A percentile compares a stretch with the other conserved stretches of the same genome.
Evolutionary conservation across 37 sponge, comb jelly and placozoan genomes (phyloP).

Genomic region (Geodia barretti): DNA sequence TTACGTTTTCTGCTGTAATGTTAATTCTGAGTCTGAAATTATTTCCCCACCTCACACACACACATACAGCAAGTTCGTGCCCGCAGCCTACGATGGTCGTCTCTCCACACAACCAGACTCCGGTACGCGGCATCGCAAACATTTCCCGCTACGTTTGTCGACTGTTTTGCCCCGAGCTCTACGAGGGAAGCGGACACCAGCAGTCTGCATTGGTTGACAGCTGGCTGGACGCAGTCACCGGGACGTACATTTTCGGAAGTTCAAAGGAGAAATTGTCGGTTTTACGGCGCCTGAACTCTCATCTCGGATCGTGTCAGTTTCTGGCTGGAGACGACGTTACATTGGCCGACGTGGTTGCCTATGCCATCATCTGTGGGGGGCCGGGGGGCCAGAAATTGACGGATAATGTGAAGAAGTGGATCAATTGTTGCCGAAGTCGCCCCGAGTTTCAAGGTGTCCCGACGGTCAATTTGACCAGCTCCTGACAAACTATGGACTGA

Average conservation of each 20-base stretch:
- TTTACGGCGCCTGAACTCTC: slow-evolving; percentile 59
- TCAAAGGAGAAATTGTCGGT: slow-evolving; percentile 63
- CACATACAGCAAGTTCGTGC: slow-evolving; percentile 28
- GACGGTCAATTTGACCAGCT: not conserved
- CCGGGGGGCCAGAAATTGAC: slow-evolving; percentile 38
- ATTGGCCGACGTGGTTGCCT: slow-evolving; percentile 69
- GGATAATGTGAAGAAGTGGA: slow-evolving; percentile 70
- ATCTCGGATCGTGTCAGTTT: slow-evolving; percentile 43
- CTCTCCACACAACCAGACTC: slow-evolving; percentile 67
- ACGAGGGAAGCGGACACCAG: slow-evolving; percentile 38
- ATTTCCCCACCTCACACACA: not conserved
- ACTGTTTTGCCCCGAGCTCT: slow-evolving; percentile 60
- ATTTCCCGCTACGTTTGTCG: slow-evolving; percentile 72
- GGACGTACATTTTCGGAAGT: slow-evolving; percentile 32
- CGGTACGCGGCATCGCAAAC: slow-evolving; percentile 73
- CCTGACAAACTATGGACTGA: not conserved
- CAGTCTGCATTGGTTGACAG: slow-evolving; percentile 56
- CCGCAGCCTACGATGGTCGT: slow-evolving; percentile 59
- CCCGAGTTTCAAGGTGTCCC: slow-evolving; percentile 14
- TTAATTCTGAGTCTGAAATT: not conserved
- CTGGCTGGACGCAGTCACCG: slow-evolving; percentile 64
- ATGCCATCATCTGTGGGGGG: slow-evolving; percentile 23
- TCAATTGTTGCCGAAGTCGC: slow-evolving; percentile 42
- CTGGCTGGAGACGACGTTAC: slow-evolving; percentile 53
- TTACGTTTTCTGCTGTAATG: not conserved